phyloP scores from a whole-genome alignment of 2,888 invertebrate species.

The Smittia aterrima region DNA sequence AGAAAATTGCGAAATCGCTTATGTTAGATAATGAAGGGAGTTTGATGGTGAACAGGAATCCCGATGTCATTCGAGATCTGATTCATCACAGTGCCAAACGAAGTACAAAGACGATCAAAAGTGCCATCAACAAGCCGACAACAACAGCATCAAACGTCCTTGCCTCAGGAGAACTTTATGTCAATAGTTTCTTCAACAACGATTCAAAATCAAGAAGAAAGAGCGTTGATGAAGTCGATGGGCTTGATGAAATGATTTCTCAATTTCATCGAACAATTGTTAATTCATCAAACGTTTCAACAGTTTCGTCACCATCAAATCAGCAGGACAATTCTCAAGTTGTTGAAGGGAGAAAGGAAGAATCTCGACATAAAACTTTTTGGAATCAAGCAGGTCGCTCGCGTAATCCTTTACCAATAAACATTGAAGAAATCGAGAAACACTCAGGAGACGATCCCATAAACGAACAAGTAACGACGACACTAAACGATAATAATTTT shows the following conservation, averaged over 20 bases:
- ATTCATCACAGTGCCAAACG: conserved; percentile 34
- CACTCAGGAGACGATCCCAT: neutral
- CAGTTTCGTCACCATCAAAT: neutral
- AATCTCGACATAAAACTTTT: neutral
- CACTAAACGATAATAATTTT: conserved; percentile 18
- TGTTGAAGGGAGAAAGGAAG: too few species aligned
- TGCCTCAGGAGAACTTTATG: conserved; percentile 26
- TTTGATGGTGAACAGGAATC: conserved; percentile 13
- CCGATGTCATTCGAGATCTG: conserved; percentile 32
- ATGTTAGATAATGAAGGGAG: neutral
- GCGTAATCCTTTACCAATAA: conserved; percentile 10
- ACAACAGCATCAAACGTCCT: neutral
- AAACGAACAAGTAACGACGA: neutral
- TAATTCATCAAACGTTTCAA: conserved; percentile 8
- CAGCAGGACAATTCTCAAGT: neutral
- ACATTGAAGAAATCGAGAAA: conserved; percentile 29
- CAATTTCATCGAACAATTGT: conserved; percentile 23
- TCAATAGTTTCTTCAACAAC: conserved; percentile 24
- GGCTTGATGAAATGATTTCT: neutral
- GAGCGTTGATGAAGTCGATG: conserved; percentile 19
- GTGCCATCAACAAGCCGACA: conserved; percentile 20
- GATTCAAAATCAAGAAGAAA: neutral
- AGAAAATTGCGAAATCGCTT: conserved; percentile 43
- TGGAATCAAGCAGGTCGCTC: neutral
- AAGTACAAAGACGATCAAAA: conserved; percentile 27